phyloP scores from a whole-genome alignment of 2,797 vertebrate species.

The Halcyon leucocephala region DNA sequence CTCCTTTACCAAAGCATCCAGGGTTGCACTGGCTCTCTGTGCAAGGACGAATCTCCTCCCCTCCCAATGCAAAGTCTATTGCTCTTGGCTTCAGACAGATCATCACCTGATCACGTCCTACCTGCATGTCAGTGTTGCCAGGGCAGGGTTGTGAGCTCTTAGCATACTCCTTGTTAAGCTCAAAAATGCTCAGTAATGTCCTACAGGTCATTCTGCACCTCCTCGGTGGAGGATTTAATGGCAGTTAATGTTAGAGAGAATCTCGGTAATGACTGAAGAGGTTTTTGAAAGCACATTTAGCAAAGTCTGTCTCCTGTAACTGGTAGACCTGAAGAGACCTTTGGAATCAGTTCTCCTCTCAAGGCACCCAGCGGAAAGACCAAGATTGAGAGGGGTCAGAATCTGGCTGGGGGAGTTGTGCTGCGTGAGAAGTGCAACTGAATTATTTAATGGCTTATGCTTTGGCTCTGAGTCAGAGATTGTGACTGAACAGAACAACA shows the following conservation, averaged over 20 bases:
- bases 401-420: background rate
- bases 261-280: background rate
- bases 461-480: background rate
- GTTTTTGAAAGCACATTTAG: background rate
- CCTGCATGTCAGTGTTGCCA: background rate
- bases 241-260: background rate
- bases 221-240: background rate
- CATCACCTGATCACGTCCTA: background rate
- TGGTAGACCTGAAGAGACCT: background rate
- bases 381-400: background rate
- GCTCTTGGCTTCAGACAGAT: background rate
- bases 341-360: background rate
- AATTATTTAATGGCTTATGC: background rate
- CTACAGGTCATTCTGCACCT: background rate
- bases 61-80: background rate
- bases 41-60: accelerated
- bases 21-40: background rate
- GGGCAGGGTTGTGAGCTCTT: background rate
- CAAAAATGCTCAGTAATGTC: background rate
- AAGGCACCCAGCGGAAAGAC: background rate
- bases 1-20: background rate
- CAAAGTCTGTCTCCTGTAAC: background rate
- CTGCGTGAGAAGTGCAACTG: background rate
- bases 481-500: background rate
- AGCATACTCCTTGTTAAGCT: background rate